Evolutionary conservation across 2,888 invertebrate genomes (phyloP).

Genomic region (Agrochola macilenta): DNA sequence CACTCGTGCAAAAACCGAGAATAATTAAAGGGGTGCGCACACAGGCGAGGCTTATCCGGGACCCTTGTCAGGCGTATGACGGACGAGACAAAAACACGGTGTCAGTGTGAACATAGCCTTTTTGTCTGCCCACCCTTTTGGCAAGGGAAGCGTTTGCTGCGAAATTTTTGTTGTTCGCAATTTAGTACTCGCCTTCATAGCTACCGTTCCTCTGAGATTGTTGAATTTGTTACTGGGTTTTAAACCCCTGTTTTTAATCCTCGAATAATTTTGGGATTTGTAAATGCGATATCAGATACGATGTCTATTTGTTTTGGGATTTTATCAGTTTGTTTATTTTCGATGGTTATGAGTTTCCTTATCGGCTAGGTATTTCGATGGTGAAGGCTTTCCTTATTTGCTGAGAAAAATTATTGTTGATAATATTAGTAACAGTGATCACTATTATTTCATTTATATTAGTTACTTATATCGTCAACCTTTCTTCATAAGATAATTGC

Average conservation of each 20-base stretch:
- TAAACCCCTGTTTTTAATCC: constrained; percentile 18
- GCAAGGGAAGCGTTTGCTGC: constrained; percentile 71
- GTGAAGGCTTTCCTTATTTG: neutral
- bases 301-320: constrained; percentile 8
- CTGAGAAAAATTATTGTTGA: neutral
- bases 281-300: neutral
- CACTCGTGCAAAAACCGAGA: constrained; percentile 75
- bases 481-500: neutral
- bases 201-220: constrained; percentile 49
- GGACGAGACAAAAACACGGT: constrained; percentile 78
- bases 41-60: constrained; percentile 70
- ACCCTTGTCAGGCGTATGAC: constrained; percentile 78
- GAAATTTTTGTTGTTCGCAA: constrained; percentile 75
- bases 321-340: neutral
- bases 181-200: constrained; percentile 71
- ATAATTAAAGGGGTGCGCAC: constrained; percentile 78
- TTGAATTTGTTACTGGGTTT: constrained; percentile 57
- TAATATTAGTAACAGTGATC: neutral
- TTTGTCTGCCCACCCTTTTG: constrained; percentile 74
- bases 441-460: neutral
- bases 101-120: constrained; percentile 74
- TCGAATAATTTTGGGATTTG: constrained; percentile 19
- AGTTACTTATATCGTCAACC: neutral
- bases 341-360: neutral
- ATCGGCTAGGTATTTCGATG: neutral